A percentile compares a stretch with the other conserved stretches of the same genome.
These are phyloP conservation scores for Machimus rusticus DNA, from an alignment of 2,888 invertebrate species.

Conservation along the genomic window DNA sequence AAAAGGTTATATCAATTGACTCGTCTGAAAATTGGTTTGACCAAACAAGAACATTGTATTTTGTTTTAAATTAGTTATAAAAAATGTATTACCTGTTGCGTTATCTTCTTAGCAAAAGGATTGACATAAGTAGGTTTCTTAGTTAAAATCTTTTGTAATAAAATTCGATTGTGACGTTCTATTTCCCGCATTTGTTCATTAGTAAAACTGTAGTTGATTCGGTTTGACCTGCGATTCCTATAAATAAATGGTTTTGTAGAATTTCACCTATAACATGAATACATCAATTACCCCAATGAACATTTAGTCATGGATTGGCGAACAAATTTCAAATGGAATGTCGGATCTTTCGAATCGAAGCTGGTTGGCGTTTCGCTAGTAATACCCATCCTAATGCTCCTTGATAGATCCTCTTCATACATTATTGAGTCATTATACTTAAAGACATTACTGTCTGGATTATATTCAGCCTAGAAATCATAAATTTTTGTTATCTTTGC, in stretches of 20 bases:
- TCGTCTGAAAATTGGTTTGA: no score
- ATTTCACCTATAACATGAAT: neutral
- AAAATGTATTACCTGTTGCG: neutral
- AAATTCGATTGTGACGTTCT: conserved; percentile 69
- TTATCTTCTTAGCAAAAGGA: neutral
- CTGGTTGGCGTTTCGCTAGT: conserved; percentile 54
- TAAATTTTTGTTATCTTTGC: no score
- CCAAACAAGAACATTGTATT: neutral
- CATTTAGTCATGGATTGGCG: neutral
- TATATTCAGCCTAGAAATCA: neutral
- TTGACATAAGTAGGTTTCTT: conserved; percentile 55
- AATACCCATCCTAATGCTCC: conserved; percentile 34
- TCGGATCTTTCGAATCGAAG: conserved; percentile 54
- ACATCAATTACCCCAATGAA: conserved; percentile 47
- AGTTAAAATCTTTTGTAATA: conserved; percentile 67
- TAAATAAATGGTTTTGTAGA: neutral
- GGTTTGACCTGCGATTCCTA: conserved; percentile 37
- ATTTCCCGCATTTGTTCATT: conserved; percentile 70
- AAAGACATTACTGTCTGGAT: neutral
- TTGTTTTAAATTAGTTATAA: neutral
- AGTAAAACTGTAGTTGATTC: conserved; percentile 62
- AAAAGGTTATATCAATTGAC: no score
- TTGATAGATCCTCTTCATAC: neutral
- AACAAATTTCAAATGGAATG: conserved; percentile 53
- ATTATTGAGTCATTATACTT: neutral